Conservation (phyloP, 2,797 vertebrate species). For the Pristis pectinata region DNA sequence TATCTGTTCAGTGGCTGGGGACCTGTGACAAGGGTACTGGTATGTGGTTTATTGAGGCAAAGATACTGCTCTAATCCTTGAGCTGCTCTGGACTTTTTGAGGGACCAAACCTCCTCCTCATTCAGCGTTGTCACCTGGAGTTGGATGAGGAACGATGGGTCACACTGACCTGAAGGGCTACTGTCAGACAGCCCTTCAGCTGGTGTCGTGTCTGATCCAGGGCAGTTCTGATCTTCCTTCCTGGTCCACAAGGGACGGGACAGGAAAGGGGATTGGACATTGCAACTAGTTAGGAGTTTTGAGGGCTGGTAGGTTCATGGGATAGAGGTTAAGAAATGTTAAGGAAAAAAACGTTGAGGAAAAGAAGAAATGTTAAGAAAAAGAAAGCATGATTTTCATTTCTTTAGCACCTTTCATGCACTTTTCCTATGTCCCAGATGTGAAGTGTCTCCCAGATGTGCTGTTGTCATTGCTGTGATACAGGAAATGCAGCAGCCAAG, state of each 20-base stretch:
- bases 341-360: too few relatives aligned
- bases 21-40: not conserved
- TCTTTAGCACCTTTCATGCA: too few relatives aligned
- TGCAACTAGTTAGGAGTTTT: not conserved
- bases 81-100: too few relatives aligned
- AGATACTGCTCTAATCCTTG: not conserved
- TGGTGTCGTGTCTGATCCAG: not conserved
- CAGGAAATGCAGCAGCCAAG: too few relatives aligned
- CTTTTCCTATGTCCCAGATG: too few relatives aligned
- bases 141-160: not conserved
- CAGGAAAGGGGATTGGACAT: not conserved
- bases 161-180: not conserved
- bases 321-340: not conserved
- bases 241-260: too few relatives aligned
- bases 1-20: not conserved
- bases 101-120: not conserved
- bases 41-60: not conserved
- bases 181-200: not conserved
- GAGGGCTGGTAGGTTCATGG: not conserved
- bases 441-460: too few relatives aligned
- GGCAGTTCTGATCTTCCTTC: not conserved
- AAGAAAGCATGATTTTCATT: too few relatives aligned
- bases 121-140: not conserved
- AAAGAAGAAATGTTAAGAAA: too few relatives aligned
- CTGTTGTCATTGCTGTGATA: too few relatives aligned